Conservation (phyloP, 2,113 vertebrate species). For the Actinemys pallida region DNA sequence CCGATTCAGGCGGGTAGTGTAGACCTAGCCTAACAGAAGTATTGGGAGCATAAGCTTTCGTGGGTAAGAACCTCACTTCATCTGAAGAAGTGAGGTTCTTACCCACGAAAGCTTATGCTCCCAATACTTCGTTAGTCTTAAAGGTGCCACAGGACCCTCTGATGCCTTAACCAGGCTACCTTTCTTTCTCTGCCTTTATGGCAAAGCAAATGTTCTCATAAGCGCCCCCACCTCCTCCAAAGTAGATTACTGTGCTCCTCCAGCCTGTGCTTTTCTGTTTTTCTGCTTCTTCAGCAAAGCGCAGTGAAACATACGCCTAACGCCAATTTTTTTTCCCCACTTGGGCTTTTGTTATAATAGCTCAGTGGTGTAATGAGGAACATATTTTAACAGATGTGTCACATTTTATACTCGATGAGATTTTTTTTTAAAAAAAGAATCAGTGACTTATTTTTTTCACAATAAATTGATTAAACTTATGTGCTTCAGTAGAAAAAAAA, state of each 20-base stretch:
- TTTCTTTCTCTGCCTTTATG: constrained; percentile 30
- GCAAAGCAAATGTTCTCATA: constrained; percentile 15
- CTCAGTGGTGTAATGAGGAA: background rate
- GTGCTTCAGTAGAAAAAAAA: background rate
- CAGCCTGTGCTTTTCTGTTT: background rate
- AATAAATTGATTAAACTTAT: background rate
- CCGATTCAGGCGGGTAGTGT: too few species aligned
- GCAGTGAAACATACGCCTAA: background rate
- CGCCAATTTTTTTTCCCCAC: background rate
- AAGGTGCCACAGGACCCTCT: too few species aligned
- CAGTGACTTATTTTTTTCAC: background rate
- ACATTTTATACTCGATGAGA: background rate
- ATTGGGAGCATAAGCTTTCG: too few species aligned
- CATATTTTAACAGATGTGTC: background rate
- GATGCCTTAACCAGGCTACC: background rate
- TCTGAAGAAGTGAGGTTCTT: too few species aligned
- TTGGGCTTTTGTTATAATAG: background rate
- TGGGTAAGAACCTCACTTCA: too few species aligned
- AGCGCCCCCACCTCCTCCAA: background rate
- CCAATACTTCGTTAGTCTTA: too few species aligned
- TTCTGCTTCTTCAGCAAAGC: background rate
- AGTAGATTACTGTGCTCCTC: background rate
- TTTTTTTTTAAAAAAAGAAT: background rate
- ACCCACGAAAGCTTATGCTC: too few species aligned
- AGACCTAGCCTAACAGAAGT: too few species aligned